Evolutionary conservation across 2,888 invertebrate species (phyloP), one percentile per base, ranked within the genome.

Genomic region (Erebia aethiops): DNA sequence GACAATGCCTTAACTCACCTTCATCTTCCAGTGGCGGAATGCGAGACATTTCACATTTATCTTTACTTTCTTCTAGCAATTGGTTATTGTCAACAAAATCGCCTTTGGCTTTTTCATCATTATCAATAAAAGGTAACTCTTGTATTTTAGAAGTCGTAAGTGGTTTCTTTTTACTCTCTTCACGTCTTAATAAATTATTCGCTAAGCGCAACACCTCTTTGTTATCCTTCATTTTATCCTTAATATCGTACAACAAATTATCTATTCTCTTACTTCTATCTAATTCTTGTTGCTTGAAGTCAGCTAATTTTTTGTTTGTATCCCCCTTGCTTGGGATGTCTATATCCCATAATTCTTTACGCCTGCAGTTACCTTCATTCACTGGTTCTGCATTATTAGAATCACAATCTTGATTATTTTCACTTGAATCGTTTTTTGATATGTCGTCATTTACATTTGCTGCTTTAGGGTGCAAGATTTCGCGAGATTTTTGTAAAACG

Each of bases 141-240:
- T 70, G 62, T 49, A 81, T 77, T 67, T 81, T 83, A 43, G 71
- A 79, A 10, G 78, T 77, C 64, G 76, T 54, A 41, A 80, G 64
- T 65, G 69, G 62, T 51, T 83, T 88, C 54, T 82, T 85, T 56
- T 78, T 86, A 56, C 68, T 77, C 35, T 89, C 90, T 75, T 89
- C 89, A 73, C 88, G 83, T 73, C 83, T 82, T 9, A 93, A 75
- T 71, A 93, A 79, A 75, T 83, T 92, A 77, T 93, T 87, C 9
- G 92, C 91, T 7, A 91, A 76, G 69, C 84, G 80, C 52, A 90
- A 77, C 5, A 93, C 91, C 68, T 92, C 92, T 77, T 89, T 85
- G 73, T 92, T 93, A 75, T 90, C 90, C 71, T 89, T 92, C 91
- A 92, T 91, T 73, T 89, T 91, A 68, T 87, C 89, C 79, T 92